Evolutionary conservation across 2,797 vertebrate species (phyloP).

Genomic region (Acanthurus leucopareius): DNA sequence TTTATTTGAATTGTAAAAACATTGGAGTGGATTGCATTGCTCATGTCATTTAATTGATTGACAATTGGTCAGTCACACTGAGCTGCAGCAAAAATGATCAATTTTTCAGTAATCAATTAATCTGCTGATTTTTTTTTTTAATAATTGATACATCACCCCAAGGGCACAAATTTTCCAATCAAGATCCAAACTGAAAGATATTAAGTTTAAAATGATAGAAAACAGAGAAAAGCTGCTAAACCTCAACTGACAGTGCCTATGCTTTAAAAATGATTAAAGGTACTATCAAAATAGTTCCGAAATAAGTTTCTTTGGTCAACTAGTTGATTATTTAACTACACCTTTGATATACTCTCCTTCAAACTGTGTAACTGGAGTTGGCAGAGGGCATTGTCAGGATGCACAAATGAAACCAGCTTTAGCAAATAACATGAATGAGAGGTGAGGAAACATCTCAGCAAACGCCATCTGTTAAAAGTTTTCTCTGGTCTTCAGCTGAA

Average conservation of each 20-base stretch:
- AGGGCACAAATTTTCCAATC: not conserved
- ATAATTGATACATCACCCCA: not conserved
- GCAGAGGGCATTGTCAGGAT: not conserved
- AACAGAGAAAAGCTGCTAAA: not conserved
- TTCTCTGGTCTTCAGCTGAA: constrained; percentile 3
- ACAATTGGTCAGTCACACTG: not conserved
- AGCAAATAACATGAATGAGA: not conserved
- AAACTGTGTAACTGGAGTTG: not conserved
- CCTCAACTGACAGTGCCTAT: not conserved
- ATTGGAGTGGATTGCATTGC: not conserved
- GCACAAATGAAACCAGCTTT: not conserved
- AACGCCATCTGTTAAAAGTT: not conserved
- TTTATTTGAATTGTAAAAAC: not conserved
- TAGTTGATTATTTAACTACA: not conserved
- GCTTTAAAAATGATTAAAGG: not conserved
- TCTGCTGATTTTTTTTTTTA: not conserved
- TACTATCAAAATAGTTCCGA: no score
- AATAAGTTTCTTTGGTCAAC: not conserved
- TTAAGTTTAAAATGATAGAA: not conserved
- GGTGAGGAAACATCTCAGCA: not conserved
- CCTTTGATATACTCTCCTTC: not conserved
- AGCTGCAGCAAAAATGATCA: not conserved
- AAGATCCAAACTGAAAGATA: not conserved
- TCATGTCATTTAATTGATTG: not conserved
- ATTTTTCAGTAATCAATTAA: not conserved